Percentiles rank a stretch among this genome's conserved stretches.
phyloP scores from a whole-genome alignment of 2,113 vertebrate genomes.

The Pongo pygmaeus region DNA sequence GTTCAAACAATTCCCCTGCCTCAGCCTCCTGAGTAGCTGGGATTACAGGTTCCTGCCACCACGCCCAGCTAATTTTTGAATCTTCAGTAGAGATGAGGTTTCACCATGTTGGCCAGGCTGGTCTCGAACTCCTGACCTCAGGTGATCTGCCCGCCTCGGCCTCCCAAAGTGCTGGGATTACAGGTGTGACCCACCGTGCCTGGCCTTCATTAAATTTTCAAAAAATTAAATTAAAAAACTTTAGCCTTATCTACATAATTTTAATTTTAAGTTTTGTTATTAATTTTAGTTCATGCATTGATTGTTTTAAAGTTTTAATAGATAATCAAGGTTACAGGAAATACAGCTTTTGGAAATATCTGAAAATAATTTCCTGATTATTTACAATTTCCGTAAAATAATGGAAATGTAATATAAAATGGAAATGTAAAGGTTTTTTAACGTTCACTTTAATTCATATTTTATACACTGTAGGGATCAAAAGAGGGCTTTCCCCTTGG shows the following conservation, averaged over 20 bases:
- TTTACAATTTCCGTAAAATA: background rate
- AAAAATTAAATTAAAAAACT: background rate
- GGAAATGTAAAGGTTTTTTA: background rate
- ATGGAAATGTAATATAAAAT: background rate
- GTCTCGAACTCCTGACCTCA: too few species aligned
- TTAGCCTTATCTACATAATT: background rate
- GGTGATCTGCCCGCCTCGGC: too few species aligned
- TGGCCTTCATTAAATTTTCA: slow-evolving; percentile 17
- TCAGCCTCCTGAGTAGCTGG: too few species aligned
- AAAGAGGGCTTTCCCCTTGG: too few species aligned
- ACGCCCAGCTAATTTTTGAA: too few species aligned
- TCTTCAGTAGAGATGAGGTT: too few species aligned
- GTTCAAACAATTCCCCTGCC: too few species aligned
- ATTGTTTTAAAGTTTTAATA: background rate
- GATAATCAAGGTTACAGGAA: background rate
- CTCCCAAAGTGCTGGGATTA: too few species aligned
- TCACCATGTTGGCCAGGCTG: too few species aligned
- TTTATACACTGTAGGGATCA: background rate
- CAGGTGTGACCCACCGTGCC: too few species aligned
- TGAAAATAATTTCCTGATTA: slow-evolving; percentile 11
- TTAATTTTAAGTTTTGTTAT: background rate
- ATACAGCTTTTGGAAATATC: background rate
- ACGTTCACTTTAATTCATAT: background rate
- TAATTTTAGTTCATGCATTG: background rate
- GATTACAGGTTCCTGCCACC: too few species aligned